Conservation (phyloP, 2,797 vertebrate species). For the Lutra lutra region DNA sequence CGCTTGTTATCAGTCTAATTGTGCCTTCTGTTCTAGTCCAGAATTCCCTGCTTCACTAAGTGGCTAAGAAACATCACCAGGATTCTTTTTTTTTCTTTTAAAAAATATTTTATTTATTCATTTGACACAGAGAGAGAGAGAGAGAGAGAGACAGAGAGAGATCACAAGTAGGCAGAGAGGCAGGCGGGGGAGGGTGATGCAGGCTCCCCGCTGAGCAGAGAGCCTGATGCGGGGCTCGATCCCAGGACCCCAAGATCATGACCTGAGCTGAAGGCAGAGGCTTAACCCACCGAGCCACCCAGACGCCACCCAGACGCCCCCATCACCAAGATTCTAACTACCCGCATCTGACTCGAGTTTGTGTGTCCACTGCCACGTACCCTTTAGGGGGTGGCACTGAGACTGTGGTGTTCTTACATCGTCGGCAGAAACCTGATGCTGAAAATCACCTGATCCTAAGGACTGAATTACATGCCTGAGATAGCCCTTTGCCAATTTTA, state of each 20-base stretch:
- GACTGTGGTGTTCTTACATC: background rate
- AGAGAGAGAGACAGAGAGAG: too few species aligned
- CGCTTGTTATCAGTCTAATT: slow-evolving; percentile 10
- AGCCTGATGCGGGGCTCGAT: too few species aligned
- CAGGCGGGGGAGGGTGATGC: too few species aligned
- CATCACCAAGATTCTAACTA: background rate
- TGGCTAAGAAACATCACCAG: background rate
- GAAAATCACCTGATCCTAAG: background rate
- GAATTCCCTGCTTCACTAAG: background rate
- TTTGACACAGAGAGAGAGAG: too few species aligned
- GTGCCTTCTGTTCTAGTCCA: slow-evolving; percentile 26
- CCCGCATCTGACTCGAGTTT: background rate
- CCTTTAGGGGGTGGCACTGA: background rate
- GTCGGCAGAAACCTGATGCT: background rate
- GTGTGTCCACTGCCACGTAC: rapidly evolving
- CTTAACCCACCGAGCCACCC: too few species aligned
- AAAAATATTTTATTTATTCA: too few species aligned
- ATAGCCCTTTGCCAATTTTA: background rate
- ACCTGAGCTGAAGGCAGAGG: too few species aligned
- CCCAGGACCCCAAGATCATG: too few species aligned
- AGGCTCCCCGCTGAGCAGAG: too few species aligned
- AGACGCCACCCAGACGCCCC: too few species aligned
- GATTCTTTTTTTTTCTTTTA: background rate
- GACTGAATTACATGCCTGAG: background rate
- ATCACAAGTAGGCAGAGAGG: too few species aligned